These are phyloP conservation scores for Pachycephus smyrnensis DNA, from an alignment of 2,888 invertebrate genomes.

Conservation along the genomic window DNA sequence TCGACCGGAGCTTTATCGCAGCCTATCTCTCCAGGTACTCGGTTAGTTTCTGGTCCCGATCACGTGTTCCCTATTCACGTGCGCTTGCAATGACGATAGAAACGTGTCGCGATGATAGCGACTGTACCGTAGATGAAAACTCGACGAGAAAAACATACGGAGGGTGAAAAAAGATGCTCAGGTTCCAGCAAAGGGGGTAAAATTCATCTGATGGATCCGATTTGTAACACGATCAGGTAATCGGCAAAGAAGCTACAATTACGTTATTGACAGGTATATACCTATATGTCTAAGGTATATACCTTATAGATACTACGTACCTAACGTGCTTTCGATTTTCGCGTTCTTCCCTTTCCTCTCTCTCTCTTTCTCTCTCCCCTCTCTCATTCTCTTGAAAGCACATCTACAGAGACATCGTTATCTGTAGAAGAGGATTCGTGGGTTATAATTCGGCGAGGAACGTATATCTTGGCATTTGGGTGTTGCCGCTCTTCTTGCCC, in stretches of 20 bases:
- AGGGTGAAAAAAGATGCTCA: not conserved
- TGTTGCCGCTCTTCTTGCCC: not conserved
- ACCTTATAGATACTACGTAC: not conserved
- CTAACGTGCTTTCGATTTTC: not conserved
- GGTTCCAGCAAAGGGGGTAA: not conserved
- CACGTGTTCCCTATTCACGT: not conserved
- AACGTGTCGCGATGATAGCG: not conserved
- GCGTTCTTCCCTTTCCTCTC: not conserved
- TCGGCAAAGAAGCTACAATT: not conserved
- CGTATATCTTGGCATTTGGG: not conserved
- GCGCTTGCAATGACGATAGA: not conserved
- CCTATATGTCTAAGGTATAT: not conserved
- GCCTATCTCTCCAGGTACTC: conserved; percentile 33
- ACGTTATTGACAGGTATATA: not conserved
- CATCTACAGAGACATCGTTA: not conserved
- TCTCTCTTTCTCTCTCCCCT: not conserved
- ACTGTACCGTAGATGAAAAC: not conserved
- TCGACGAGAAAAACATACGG: not conserved
- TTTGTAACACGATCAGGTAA: not conserved
- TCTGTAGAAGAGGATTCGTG: not conserved
- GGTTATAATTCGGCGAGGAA: not conserved
- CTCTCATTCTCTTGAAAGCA: not conserved
- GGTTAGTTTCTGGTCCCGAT: not conserved
- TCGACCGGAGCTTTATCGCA: conserved; percentile 39
- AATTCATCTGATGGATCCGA: not conserved